Evolutionary conservation across 2,888 invertebrate species (phyloP).

Genomic region (Hirtodrosophila alboralis): DNA sequence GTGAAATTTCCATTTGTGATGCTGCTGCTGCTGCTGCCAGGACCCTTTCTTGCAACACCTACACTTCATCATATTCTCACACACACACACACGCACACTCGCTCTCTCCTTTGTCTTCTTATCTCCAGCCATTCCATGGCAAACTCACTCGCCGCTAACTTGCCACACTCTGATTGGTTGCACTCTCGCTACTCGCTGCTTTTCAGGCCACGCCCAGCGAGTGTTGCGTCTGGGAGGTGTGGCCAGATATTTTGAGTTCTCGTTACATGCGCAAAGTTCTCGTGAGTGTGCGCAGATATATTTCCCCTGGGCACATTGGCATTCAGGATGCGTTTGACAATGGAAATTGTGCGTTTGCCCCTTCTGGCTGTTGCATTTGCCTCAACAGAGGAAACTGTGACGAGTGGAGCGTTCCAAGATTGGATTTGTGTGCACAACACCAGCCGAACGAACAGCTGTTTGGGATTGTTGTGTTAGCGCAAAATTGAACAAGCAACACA

Average conservation of each 20-base stretch:
- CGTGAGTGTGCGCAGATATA: slow-evolving; percentile 51
- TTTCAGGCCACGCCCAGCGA: slow-evolving; percentile 46
- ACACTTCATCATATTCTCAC: slow-evolving; percentile 59
- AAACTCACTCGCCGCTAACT: slow-evolving; percentile 47
- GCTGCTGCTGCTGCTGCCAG: slow-evolving; percentile 33
- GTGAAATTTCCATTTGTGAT: slow-evolving; percentile 60
- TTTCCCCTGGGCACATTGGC: slow-evolving; percentile 56
- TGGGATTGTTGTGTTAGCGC: slow-evolving; percentile 44
- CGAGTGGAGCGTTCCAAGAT: slow-evolving; percentile 42
- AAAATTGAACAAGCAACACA: slow-evolving; percentile 2
- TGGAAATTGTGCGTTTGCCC: slow-evolving; percentile 37
- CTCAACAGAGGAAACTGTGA: slow-evolving; percentile 15
- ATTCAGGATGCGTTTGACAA: slow-evolving; percentile 45
- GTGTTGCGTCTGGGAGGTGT: slow-evolving; percentile 47
- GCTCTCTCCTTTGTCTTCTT: slow-evolving; percentile 30
- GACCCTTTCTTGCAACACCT: slow-evolving; percentile 36
- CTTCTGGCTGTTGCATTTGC: slow-evolving; percentile 68
- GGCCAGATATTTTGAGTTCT: too few relatives aligned
- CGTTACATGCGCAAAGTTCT: slow-evolving; percentile 65
- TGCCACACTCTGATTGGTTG: slow-evolving; percentile 56
- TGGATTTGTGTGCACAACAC: slow-evolving; percentile 32
- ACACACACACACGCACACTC: slow-evolving; percentile 32
- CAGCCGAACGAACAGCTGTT: slow-evolving; percentile 70
- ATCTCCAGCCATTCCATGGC: slow-evolving; percentile 67
- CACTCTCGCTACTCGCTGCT: slow-evolving; percentile 57